phyloP scores from a whole-genome alignment of 2,113 vertebrate species.

The Oxyura jamaicensis region DNA sequence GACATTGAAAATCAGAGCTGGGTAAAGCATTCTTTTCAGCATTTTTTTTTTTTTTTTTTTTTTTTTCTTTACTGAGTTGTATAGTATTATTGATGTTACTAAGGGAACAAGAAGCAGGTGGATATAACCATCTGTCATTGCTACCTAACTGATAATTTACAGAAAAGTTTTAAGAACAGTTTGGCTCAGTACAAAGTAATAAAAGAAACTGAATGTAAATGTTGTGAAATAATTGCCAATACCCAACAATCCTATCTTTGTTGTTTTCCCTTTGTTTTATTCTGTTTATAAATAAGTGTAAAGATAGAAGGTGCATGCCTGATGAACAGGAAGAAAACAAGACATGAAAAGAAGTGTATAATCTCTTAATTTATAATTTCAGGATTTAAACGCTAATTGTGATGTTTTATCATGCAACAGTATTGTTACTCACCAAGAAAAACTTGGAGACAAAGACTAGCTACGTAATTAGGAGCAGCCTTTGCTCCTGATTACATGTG shows the following conservation, averaged over 20 bases:
- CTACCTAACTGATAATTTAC: conserved; percentile 18
- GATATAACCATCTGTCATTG: conserved; percentile 49
- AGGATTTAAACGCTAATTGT: not conserved
- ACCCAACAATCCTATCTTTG: not conserved
- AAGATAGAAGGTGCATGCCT: not conserved
- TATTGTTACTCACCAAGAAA: not conserved
- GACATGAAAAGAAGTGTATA: not conserved
- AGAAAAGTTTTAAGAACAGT: not conserved
- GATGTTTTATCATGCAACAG: not conserved
- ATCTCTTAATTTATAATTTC: not conserved
- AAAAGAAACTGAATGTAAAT: not conserved
- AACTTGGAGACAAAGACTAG: not conserved
- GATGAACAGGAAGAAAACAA: not conserved
- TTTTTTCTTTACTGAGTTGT: conserved; percentile 1
- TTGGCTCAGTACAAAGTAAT: not conserved
- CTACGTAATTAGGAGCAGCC: not conserved
- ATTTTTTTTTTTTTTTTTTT: not conserved
- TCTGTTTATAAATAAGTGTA: not conserved
- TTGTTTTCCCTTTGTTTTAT: not conserved
- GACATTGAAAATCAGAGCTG: not conserved
- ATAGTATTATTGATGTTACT: conserved; percentile 45
- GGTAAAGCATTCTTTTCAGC: not conserved
- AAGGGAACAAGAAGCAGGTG: conserved; percentile 47
- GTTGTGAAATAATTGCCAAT: not conserved
- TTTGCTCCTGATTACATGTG: not conserved